phyloP scores from a whole-genome alignment of 1,140 invertebrate genomes.

The Centruroides vittatus region DNA sequence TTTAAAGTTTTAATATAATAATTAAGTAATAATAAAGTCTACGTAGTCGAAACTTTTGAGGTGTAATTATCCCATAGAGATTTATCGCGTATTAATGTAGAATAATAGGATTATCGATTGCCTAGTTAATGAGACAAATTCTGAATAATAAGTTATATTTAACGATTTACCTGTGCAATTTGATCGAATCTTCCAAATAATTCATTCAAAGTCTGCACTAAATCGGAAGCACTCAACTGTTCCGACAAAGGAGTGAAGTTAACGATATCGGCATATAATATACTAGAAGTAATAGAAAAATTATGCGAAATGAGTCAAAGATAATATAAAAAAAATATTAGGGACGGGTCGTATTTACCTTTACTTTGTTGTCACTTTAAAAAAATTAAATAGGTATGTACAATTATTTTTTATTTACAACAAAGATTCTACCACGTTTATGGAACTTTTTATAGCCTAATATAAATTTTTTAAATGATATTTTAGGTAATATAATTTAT shows the following conservation, averaged over 20 bases:
- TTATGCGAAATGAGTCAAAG: background rate
- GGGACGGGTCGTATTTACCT: background rate
- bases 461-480: too few species aligned
- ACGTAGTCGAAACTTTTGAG: too few species aligned
- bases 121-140: too few species aligned
- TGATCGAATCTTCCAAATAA: constrained; percentile 94
- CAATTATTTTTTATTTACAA: background rate
- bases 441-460: too few species aligned
- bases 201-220: constrained; percentile 90
- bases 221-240: constrained; percentile 76
- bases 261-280: constrained; percentile 95
- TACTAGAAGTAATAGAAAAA: constrained; percentile 42
- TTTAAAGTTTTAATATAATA: too few species aligned
- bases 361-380: background rate
- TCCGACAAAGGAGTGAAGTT: constrained; percentile 93
- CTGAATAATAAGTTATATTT: too few species aligned
- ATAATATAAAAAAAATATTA: background rate
- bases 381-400: background rate
- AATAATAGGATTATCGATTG: too few species aligned
- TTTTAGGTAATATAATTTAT: too few species aligned
- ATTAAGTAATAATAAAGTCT: too few species aligned
- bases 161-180: constrained; percentile 61
- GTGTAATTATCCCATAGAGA: too few species aligned
- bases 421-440: background rate
- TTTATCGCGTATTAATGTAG: too few species aligned